These are phyloP conservation scores for Alviniconcha marisindica DNA, from an alignment of 1,140 invertebrate species.

Conservation along the genomic window DNA sequence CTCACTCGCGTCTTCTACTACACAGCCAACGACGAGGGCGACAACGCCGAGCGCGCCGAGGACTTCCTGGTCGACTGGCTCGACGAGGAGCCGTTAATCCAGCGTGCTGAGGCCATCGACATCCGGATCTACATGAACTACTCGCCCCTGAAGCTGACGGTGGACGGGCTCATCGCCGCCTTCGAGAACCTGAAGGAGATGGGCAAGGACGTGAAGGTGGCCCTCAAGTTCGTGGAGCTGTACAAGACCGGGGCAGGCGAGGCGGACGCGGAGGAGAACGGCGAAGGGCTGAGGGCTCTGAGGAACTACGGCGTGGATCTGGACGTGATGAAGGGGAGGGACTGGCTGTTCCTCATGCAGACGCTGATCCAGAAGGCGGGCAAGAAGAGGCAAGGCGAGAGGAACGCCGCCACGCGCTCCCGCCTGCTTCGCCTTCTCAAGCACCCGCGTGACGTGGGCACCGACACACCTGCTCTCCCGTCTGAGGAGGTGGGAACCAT, in stretches of 20 bases:
- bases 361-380: slow-evolving; percentile 8
- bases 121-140: slow-evolving; percentile 36
- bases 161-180: slow-evolving; percentile 22
- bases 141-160: slow-evolving; percentile 28
- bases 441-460: slow-evolving; percentile 9
- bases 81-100: slow-evolving; percentile 26
- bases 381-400: slow-evolving; percentile 28
- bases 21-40: not conserved
- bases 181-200: slow-evolving; percentile 31
- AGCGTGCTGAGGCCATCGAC: not conserved
- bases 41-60: slow-evolving; percentile 16
- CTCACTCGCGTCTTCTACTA: slow-evolving; percentile 36
- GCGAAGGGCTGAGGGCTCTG: slow-evolving; percentile 22
- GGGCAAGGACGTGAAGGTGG: slow-evolving; percentile 25
- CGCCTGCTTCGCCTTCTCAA: slow-evolving; percentile 2
- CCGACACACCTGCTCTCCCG: not conserved
- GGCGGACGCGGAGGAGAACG: slow-evolving; percentile 37
- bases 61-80: slow-evolving; percentile 37
- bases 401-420: not conserved
- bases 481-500: too few species aligned
- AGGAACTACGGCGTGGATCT: slow-evolving; percentile 23
- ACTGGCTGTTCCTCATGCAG: slow-evolving; percentile 35
- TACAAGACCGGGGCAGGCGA: slow-evolving; percentile 18
- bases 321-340: slow-evolving; percentile 25
- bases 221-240: slow-evolving; percentile 35